Conservation (phyloP, 2,113 vertebrate genomes). For the Nettapus auritus region DNA sequence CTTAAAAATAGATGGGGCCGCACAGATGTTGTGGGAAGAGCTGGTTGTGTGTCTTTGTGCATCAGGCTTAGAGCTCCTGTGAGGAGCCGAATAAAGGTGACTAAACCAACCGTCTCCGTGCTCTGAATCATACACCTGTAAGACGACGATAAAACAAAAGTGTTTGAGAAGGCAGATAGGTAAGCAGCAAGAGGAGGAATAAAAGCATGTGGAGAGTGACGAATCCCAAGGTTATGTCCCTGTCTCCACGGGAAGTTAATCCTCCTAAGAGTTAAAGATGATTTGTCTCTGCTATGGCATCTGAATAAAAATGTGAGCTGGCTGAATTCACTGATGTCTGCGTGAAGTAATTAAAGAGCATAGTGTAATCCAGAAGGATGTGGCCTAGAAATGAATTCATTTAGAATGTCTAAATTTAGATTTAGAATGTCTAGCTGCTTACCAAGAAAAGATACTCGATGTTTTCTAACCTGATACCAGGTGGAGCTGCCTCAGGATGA, state of each 20-base stretch:
- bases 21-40: neutral
- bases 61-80: neutral
- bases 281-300: neutral
- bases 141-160: neutral
- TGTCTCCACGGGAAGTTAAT: neutral
- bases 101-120: neutral
- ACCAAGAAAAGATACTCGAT: neutral
- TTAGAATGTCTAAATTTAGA: neutral
- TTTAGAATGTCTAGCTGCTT: neutral
- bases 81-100: neutral
- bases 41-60: neutral
- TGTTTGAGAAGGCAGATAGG: neutral
- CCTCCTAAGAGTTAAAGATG: neutral
- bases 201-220: neutral
- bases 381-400: constrained; percentile 12
- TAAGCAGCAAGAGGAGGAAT: neutral
- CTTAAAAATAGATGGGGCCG: neutral
- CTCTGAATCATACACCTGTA: neutral
- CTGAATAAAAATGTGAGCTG: neutral
- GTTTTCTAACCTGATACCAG: constrained; percentile 22
- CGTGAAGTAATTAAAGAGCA: constrained; percentile 12
- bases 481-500: neutral
- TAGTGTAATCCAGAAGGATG: constrained; percentile 5
- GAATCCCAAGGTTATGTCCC: neutral
- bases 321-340: neutral